phyloP scores from a whole-genome alignment of 2,797 vertebrate species.

The Characodon lateralis region DNA sequence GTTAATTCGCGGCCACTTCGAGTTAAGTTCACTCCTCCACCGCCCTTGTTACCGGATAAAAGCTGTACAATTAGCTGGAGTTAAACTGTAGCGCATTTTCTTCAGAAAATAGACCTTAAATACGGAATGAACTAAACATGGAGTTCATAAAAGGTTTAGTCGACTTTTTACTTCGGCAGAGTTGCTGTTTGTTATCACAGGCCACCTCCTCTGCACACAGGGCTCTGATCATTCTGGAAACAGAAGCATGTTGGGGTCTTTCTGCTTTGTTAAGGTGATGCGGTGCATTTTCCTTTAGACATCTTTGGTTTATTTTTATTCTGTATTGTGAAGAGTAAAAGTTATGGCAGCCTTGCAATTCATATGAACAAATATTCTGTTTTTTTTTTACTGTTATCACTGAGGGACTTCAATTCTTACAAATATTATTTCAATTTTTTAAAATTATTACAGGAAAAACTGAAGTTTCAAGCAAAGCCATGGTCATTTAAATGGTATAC shows the following conservation, averaged over 20 bases:
- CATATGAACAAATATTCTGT: not conserved
- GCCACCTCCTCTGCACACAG: not conserved
- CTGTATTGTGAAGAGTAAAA: no score
- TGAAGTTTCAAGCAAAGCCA: not conserved
- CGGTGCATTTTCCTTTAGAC: no score
- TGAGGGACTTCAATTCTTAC: not conserved
- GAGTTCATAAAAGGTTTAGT: not conserved
- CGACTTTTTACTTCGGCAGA: not conserved
- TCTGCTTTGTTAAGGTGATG: not conserved
- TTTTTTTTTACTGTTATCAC: not conserved
- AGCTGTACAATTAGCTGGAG: not conserved
- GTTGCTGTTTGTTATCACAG: not conserved
- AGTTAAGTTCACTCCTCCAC: constrained; percentile 4
- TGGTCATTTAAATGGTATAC: not conserved
- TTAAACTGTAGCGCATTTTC: not conserved
- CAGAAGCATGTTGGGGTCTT: not conserved
- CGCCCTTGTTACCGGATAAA: not conserved
- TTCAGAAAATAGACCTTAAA: not conserved
- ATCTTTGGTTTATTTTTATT: not conserved
- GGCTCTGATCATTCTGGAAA: not conserved
- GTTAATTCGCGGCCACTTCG: constrained; percentile 3
- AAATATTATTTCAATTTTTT: not conserved
- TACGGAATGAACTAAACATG: no score
- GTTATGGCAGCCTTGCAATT: no score
- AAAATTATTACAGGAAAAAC: not conserved